Evolutionary conservation across 1,140 invertebrate genomes (phyloP), one percentile per base, ranked within the genome.

Genomic region (Heliconius melpomene): DNA sequence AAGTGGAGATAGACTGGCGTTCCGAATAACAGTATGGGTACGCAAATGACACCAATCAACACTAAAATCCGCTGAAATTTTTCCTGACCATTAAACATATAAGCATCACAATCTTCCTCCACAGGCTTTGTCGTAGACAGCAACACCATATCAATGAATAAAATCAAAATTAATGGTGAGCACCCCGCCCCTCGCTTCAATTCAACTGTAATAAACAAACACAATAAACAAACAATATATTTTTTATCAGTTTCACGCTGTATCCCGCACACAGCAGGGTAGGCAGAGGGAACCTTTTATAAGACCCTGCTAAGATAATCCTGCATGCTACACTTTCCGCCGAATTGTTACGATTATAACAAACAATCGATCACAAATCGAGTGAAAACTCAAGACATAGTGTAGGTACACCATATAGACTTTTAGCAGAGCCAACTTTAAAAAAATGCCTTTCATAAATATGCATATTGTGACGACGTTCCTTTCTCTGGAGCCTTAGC

Each of bases 101-200:
- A 96, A 0, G 94, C 87, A 70, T 95, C 84, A 83, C 96, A 95
- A 20, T 95, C 94, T n/a, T 83, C 74, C 0, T 86, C 74, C 0
- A 88, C 80, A 0, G 92, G 87, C n/a, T 95, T 94, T 1, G 87
- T 91, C 79, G 97, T 97, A 36, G 97, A 96, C 7, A 98, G 87
- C 0, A 98, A 96, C 86, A 98, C 96, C 98, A 99, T 98, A 84
- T 98, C 98, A 84, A 98, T 99, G 84, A 99, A 98, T 0, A 97
- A 97, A 38, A 98, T 98, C 3, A 99, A 94, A 84, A 99, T 97
- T 2, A 97, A 97, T 3, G 98, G 98, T 0, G 98, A 98, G 91
- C 98, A 98, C 3, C 91, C 93, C 1, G 95, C 76, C 81, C 72
- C 85, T 84, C 83, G 81, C 60, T 88, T 89, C 70, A 76, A n/a